A percentile compares a stretch with the other conserved stretches of the same genome.
These are phyloP conservation scores for Mechanitis messenoides DNA, from an alignment of 2,888 invertebrate genomes.

Conservation along the genomic window DNA sequence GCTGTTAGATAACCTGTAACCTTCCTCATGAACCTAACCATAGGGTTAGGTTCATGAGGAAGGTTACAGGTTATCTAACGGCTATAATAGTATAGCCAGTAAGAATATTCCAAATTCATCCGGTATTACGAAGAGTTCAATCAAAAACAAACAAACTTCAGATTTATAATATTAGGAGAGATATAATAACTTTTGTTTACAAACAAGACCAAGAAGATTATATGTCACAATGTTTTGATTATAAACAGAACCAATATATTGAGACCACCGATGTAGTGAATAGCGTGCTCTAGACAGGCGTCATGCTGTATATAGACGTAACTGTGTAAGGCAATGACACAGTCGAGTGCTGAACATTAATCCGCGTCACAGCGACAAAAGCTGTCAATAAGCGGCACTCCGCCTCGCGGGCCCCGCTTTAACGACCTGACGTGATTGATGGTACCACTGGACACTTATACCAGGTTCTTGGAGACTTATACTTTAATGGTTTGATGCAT, in stretches of 20 bases:
- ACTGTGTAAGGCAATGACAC: constrained; percentile 24
- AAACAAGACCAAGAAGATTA: too few species aligned
- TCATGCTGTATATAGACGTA: constrained; percentile 16
- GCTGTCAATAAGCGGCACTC: constrained; percentile 35
- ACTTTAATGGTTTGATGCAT: neutral
- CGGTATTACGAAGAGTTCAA: too few species aligned
- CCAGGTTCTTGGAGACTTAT: constrained; percentile 4
- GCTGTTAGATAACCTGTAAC: too few species aligned
- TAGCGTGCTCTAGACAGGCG: constrained; percentile 4
- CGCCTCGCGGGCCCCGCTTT: constrained; percentile 15
- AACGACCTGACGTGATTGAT: constrained; percentile 31
- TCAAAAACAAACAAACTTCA: too few species aligned
- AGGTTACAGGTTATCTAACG: too few species aligned
- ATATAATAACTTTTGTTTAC: too few species aligned
- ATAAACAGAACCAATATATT: neutral
- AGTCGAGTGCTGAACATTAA: constrained; percentile 31
- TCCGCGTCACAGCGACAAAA: constrained; percentile 38
- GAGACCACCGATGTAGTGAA: neutral
- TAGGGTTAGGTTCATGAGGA: too few species aligned
- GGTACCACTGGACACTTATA: constrained; percentile 13
- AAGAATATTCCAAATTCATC: too few species aligned
- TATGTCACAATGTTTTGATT: too few species aligned
- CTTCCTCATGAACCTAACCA: too few species aligned
- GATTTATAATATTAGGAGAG: too few species aligned
- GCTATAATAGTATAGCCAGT: too few species aligned